phyloP scores from a whole-genome alignment of 2,888 invertebrate genomes.

The Napeogenes inachia region DNA sequence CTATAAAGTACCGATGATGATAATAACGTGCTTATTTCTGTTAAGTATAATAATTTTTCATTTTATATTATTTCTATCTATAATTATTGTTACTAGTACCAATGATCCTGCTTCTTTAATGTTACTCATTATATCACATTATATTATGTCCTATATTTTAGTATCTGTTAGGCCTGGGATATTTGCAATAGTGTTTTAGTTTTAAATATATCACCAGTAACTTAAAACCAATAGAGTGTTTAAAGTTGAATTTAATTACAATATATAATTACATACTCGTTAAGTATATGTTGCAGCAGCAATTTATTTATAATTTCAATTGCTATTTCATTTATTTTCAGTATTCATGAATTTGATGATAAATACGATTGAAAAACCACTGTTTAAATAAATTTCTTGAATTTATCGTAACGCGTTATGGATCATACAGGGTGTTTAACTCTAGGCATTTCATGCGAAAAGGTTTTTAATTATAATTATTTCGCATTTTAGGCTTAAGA shows the following conservation, averaged over 20 bases:
- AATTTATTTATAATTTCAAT: neutral
- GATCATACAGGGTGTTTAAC: conserved; percentile 71
- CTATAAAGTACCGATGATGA: neutral
- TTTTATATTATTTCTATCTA: neutral
- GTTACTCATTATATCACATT: too few relatives aligned
- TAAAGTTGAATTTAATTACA: too few relatives aligned
- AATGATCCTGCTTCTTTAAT: conserved; percentile 1
- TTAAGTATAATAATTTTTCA: neutral
- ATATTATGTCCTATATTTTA: too few relatives aligned
- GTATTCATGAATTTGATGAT: neutral
- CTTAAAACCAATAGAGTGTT: too few relatives aligned
- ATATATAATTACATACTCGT: too few relatives aligned
- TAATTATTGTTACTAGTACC: neutral
- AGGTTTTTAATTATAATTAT: conserved; percentile 18
- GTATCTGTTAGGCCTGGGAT: too few relatives aligned
- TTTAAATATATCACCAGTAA: too few relatives aligned
- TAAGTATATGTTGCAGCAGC: too few relatives aligned
- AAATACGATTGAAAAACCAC: neutral
- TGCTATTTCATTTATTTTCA: too few relatives aligned
- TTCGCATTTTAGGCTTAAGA: conserved; percentile 29
- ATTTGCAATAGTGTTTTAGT: too few relatives aligned
- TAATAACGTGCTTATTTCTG: conserved; percentile 2
- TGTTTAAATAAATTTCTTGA: conserved; percentile 40
- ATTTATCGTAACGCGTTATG: conserved; percentile 59
- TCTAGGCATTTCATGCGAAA: conserved; percentile 63